Evolutionary conservation across 2,888 invertebrate species (phyloP), one percentile per base, ranked within the genome.

Genomic region (Cataglyphis altisquamis): DNA sequence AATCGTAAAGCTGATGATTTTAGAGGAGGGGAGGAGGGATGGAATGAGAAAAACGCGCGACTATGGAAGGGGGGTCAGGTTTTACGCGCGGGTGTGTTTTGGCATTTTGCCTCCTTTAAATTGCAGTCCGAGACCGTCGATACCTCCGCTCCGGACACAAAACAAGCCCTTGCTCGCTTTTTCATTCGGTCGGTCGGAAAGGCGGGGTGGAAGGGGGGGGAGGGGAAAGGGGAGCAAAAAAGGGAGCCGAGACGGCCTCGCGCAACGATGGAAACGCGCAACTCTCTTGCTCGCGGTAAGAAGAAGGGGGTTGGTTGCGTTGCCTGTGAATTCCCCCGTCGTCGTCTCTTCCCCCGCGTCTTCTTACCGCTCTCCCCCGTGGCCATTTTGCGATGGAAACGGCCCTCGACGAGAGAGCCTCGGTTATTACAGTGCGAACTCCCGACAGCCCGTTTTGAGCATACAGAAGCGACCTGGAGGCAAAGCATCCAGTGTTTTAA

Each of bases 61-160:
- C 41, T 10, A 55, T 41, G 55, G 36, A 52, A 25, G n/a, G 57
- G 36, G 62, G 36, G 36, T 73, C 15, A 55, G 80, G 45, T 83
- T 80, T 85, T 84, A 80, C 84, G 89, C 83, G 87, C 67, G 52
- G 52, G 52, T 52, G 74, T 82, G 80, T 84, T 86, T 86, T 87
- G 90, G 90, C 86, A 87, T 88, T 88, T 89, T 90, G 90, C 90
- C 87, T 88, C 75, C 77, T 84, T 86, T 62, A 87, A 90, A 90
- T 90, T 84, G 90, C 84, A 78, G 80, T 70, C 63, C 67, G 84
- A 52, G 48, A 75, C 67, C 85, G 70, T 84, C 86, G 88, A 89
- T 89, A 86, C 80, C 84, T 84, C 77, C 81, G 67, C 60, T 72
- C 25, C 60, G 84, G 82, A 77, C 78, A 86, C 86, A 84, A 88